A percentile compares a stretch with the other conserved stretches of the same genome.
phyloP scores from a whole-genome alignment of 2,113 vertebrate genomes.

The Leuciscus idus region DNA sequence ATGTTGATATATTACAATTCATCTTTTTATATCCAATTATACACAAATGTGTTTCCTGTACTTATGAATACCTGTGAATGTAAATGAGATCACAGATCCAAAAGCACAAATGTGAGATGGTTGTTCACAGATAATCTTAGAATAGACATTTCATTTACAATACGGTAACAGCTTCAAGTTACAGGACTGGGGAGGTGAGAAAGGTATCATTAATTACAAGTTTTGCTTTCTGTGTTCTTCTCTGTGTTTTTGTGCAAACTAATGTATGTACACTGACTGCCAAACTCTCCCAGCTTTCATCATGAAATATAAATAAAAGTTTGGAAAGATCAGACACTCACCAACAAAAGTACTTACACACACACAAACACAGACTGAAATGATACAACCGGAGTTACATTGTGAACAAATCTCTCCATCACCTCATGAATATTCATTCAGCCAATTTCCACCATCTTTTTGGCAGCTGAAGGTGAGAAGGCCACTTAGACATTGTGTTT shows the following conservation, averaged over 20 bases:
- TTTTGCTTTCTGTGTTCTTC: slow-evolving; percentile 11
- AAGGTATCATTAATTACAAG: slow-evolving; percentile 15
- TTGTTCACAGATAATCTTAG: not conserved
- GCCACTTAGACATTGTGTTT: slow-evolving; percentile 40
- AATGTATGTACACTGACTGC: slow-evolving; percentile 39
- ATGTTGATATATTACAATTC: not conserved
- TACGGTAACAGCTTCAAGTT: not conserved
- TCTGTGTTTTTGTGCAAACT: slow-evolving; percentile 31
- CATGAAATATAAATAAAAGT: slow-evolving; percentile 57
- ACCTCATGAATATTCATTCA: slow-evolving; percentile 36
- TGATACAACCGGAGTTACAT: slow-evolving; percentile 14
- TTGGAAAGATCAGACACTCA: slow-evolving; percentile 10
- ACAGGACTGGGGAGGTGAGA: slow-evolving; percentile 18
- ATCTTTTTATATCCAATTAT: not conserved
- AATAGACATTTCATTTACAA: not conserved
- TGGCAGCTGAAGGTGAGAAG: slow-evolving; percentile 17
- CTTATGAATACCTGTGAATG: not conserved
- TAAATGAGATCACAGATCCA: not conserved
- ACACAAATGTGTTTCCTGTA: not conserved
- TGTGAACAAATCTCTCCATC: slow-evolving; percentile 27
- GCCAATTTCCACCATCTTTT: slow-evolving; percentile 35
- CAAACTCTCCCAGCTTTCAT: slow-evolving; percentile 39
- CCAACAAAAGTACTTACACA: not conserved
- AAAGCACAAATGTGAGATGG: not conserved
- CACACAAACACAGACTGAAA: not conserved